Evolutionary conservation across 2,113 vertebrate genomes (phyloP).

Genomic region (Megaceryle maxima): DNA sequence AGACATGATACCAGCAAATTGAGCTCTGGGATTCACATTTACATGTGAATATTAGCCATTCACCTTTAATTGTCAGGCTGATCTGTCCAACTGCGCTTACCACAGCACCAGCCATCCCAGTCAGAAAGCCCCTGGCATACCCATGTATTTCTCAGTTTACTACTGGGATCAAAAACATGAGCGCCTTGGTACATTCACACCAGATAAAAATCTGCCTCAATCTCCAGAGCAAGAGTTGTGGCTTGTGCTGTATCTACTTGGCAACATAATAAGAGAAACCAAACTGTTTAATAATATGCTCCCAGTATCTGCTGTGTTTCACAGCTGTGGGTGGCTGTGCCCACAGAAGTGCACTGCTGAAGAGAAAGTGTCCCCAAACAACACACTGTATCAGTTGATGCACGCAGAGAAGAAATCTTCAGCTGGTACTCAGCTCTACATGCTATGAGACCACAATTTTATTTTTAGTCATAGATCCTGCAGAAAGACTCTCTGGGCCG

Average conservation of each 20-base stretch:
- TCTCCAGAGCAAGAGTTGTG: background rate
- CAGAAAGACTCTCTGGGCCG: background rate
- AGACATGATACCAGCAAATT: background rate
- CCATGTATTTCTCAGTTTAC: background rate
- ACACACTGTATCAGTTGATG: background rate
- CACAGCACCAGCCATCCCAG: background rate
- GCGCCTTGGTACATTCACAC: background rate
- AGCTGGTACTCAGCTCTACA: background rate
- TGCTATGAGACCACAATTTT: background rate
- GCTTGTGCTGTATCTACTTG: slow-evolving; percentile 6
- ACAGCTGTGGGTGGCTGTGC: slow-evolving; percentile 10
- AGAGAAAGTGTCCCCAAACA: background rate
- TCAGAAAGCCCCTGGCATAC: background rate
- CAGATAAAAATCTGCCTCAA: background rate
- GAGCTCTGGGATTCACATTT: background rate
- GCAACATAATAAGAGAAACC: slow-evolving; percentile 32
- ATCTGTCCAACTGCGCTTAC: background rate
- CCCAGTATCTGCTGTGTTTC: slow-evolving; percentile 16
- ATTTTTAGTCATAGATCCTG: background rate
- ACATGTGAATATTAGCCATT: background rate
- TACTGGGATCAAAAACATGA: background rate
- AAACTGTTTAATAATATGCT: slow-evolving; percentile 39
- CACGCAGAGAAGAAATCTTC: background rate
- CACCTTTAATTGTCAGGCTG: background rate
- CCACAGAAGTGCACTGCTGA: background rate